Conservation (phyloP, 2,888 invertebrate genomes). For the Griposia aprilina region DNA sequence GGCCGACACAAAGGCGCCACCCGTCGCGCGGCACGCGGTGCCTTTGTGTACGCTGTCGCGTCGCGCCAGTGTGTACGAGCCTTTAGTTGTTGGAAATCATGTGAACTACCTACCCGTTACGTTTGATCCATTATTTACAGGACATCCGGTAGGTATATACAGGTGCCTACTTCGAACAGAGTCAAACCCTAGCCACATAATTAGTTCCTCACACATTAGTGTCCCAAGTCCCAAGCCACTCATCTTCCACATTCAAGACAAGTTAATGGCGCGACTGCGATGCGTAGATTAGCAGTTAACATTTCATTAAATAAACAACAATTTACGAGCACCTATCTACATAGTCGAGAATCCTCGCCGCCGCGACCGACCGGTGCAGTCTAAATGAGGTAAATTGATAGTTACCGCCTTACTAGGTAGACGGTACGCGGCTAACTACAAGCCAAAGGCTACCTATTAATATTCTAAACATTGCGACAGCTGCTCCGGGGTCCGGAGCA, state of each 20-base stretch:
- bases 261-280: constrained; percentile 53
- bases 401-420: constrained; percentile 44
- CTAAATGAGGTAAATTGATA: constrained; percentile 62
- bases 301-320: constrained; percentile 61
- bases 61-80: no score
- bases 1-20: no score
- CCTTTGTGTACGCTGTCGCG: no score
- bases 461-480: constrained; percentile 59
- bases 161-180: background rate
- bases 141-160: no score
- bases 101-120: no score
- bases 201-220: constrained; percentile 40
- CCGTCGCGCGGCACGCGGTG: no score
- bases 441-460: constrained; percentile 62
- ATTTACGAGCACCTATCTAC: constrained; percentile 52
- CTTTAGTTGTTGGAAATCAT: no score
- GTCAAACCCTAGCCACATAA: constrained; percentile 19
- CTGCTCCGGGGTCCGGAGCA: constrained; percentile 48
- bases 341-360: constrained; percentile 42
- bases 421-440: constrained; percentile 43
- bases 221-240: constrained; percentile 37
- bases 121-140: no score
- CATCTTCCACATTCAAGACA: constrained; percentile 51
- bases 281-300: constrained; percentile 56
- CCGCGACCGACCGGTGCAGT: constrained; percentile 22